Evolutionary conservation across 2,797 vertebrate genomes (phyloP), one percentile per base, ranked within the genome.

Genomic region (Channa striata): DNA sequence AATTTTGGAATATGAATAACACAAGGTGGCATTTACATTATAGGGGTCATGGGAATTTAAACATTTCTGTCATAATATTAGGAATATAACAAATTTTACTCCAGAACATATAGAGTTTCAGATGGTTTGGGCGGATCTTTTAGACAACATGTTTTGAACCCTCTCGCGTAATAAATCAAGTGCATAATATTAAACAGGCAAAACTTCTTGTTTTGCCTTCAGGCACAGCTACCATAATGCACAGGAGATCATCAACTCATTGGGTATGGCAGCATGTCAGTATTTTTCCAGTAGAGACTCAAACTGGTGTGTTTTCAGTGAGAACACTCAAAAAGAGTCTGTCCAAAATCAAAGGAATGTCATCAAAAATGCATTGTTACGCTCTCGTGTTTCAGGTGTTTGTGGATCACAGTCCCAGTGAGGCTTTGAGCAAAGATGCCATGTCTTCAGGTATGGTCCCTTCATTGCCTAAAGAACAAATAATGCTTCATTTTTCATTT

Each of bases 351-450:
- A 56, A n/a, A 56, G 21, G 46, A 60, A 77, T 49, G 47, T 25
- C 23, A 37, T 71, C 36, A 59, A 20, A 75, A 65, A 59, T n/a
- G 23, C 25, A 7, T 43, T 59, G 65, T 11, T 62, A 11, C 33
- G 56, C 65, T 72, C 34, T 82, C 50, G 67, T 51, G 61, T 69
- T 53, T 58, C 25, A 56, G 6, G 23, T 42, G 46, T 66, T 43
- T 57, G 17, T 2, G 43, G 33, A 72, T 96, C 91, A 97, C 86
- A 99, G 92, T 82, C 97, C 97, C 85, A 99, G 90, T 0, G 97
- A 97, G 13, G 95, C 94, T 93, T 96, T 99, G 47, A 99, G 87
- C 81, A 99, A 90, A 0, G 96, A 95, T 16, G 97, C 97, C 94
- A 99, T 97, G 85, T 98, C 96, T 86, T 96, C 93, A 72, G 96